Percentiles rank a stretch among this genome's conserved stretches.
Evolutionary conservation across 37 sponge, comb jelly and placozoan species (phyloP).

Genomic region (Mnemiopsis leidyi): DNA sequence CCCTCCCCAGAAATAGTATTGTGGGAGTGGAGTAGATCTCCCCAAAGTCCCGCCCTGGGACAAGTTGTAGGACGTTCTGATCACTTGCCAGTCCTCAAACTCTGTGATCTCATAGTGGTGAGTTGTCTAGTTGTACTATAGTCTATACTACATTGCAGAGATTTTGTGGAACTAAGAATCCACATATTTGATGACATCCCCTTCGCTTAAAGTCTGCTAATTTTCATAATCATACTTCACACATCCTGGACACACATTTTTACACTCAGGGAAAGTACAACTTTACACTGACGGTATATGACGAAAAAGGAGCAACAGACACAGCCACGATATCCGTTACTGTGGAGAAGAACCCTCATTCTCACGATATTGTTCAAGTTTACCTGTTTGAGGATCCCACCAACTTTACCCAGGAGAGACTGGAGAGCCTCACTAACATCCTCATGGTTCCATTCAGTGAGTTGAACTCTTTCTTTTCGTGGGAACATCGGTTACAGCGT

Average conservation of each 20-base stretch:
- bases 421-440: background rate
- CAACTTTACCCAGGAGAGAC: slow-evolving; percentile 52
- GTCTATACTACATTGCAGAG: too few relatives aligned
- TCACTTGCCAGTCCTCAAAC: slow-evolving; percentile 68
- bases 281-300: slow-evolving; percentile 52
- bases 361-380: slow-evolving; percentile 50
- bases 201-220: too few relatives aligned
- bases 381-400: slow-evolving; percentile 63
- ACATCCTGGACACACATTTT: too few relatives aligned
- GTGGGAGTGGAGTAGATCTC: slow-evolving; percentile 77
- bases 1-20: slow-evolving; percentile 70
- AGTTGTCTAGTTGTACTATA: too few relatives aligned
- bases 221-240: too few relatives aligned
- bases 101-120: slow-evolving; percentile 50
- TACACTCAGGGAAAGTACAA: slow-evolving; percentile 19
- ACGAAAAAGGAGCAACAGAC: slow-evolving; percentile 35
- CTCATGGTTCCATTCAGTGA: slow-evolving; percentile 49
- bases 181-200: too few relatives aligned
- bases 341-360: slow-evolving; percentile 52
- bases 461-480: too few relatives aligned
- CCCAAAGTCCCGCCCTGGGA: slow-evolving; percentile 67
- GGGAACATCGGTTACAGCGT: too few relatives aligned
- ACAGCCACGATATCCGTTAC: slow-evolving; percentile 16
- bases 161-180: too few relatives aligned
- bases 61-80: slow-evolving; percentile 71